A percentile compares a stretch with the other conserved stretches of the same genome.
phyloP scores from a whole-genome alignment of 1,140 invertebrate genomes.

The Ditylenchus dipsaci region DNA sequence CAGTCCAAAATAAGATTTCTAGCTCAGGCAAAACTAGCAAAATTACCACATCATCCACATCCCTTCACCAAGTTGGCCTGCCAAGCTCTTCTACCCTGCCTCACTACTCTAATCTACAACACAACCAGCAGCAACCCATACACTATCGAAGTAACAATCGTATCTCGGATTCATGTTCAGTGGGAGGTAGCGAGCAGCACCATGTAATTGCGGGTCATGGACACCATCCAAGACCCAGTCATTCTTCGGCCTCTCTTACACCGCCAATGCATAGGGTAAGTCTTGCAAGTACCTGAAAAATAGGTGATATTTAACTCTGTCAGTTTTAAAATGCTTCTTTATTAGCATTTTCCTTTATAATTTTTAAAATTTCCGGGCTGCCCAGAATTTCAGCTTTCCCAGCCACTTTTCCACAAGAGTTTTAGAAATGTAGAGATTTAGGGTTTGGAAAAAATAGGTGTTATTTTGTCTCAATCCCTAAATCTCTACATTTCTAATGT shows the following conservation, averaged over 20 bases:
- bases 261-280: constrained; percentile 15
- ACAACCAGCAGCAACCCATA: background rate
- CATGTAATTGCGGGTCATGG: background rate
- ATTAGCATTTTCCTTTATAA: too few species aligned
- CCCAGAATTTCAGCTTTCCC: too few species aligned
- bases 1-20: background rate
- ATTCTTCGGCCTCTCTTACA: constrained; percentile 15
- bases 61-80: background rate
- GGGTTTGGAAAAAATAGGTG: too few species aligned
- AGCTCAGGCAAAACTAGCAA: background rate
- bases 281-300: too few species aligned
- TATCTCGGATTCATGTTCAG: background rate
- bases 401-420: too few species aligned
- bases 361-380: too few species aligned
- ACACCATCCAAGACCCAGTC: constrained; percentile 12
- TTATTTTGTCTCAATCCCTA: too few species aligned
- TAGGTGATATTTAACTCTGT: too few species aligned
- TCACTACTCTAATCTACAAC: background rate
- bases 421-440: too few species aligned
- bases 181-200: background rate
- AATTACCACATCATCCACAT: background rate
- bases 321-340: too few species aligned
- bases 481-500: too few species aligned
- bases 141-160: background rate
- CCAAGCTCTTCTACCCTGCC: background rate